Evolutionary conservation across 1,140 invertebrate genomes (phyloP), one percentile per base, ranked within the genome.

Genomic region (Phortica variegata): DNA sequence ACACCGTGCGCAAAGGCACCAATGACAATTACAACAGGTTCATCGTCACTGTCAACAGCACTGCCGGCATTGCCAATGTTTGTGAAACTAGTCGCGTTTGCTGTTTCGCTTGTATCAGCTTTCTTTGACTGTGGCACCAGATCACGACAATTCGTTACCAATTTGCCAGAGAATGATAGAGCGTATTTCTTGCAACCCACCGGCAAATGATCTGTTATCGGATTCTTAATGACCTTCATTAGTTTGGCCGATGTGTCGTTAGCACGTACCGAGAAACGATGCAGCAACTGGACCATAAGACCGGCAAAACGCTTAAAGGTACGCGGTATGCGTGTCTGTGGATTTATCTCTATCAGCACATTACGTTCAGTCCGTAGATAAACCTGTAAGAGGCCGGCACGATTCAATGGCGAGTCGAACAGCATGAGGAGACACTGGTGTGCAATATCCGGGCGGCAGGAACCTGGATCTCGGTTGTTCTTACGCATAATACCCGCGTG

Each of bases 221-320:
- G 97, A 80, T 99, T 99, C 77, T 96, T 97, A 33, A 99, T 97
- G 5, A 98, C 91, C 83, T 96, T 97, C 37, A 99, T 76, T 16
- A 99, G 75, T 72, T 96, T 97, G 73, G 95, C 87, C 2, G 89
- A 85, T 2, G 87, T 86, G 76, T 97, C 92, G 15, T 87, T 85
- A 34, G 97, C 92, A 66, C 93, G 81, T 17, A 99, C 91, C 49
- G 85, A 87, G 66, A 95, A 89, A 79, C 97, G 97, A 69, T 97
- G 93, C 33, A 99, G 81, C 9, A 99, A 79, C 84, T 99, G 96
- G 33, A 99, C 96, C 87, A 99, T 98, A 13, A 99, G 78, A 33
- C 95, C 96, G 70, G 95, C 93, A 84, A 99, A 99, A 72, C 97
- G 83, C 73, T 98, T 97, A 73, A 96, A 99, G 10, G 97, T 99